These are phyloP conservation scores for Etia nguti DNA, from an alignment of 2,113 vertebrate species.

Conservation along the genomic window DNA sequence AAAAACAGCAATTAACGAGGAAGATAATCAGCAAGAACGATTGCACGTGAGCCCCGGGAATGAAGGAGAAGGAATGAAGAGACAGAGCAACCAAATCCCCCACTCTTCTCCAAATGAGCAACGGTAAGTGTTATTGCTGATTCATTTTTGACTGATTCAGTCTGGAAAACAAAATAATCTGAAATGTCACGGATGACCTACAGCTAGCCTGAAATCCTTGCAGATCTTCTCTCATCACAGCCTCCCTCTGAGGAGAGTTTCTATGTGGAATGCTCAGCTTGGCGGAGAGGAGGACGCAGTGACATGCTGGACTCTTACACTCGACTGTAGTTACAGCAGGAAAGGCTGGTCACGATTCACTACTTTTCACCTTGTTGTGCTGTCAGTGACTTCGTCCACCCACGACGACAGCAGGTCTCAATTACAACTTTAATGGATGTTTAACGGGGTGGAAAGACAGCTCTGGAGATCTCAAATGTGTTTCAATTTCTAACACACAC, in stretches of 20 bases:
- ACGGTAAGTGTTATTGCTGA: slow-evolving; percentile 87
- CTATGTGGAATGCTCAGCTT: slow-evolving; percentile 65
- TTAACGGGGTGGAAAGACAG: slow-evolving; percentile 8
- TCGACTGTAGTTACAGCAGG: neutral
- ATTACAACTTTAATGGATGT: slow-evolving; percentile 2
- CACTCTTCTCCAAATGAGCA: slow-evolving; percentile 69
- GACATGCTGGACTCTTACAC: slow-evolving; percentile 7
- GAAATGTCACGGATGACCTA: slow-evolving; percentile 14
- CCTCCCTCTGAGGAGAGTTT: slow-evolving; percentile 17
- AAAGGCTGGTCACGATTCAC: neutral
- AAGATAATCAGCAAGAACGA: slow-evolving; percentile 68
- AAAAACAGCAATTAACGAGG: neutral
- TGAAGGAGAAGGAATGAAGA: slow-evolving; percentile 75
- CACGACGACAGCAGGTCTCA: slow-evolving; percentile 3
- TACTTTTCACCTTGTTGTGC: neutral
- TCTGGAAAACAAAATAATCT: slow-evolving; percentile 32
- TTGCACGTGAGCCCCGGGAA: slow-evolving; percentile 93
- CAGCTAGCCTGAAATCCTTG: neutral
- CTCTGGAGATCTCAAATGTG: neutral
- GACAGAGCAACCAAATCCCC: slow-evolving; percentile 66
- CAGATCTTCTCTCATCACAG: neutral
- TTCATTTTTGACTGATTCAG: slow-evolving; percentile 72
- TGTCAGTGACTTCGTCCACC: neutral
- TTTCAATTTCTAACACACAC: neutral
- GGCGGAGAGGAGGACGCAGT: slow-evolving; percentile 25